Conservation (phyloP, 2,888 invertebrate species). For the Rosalia funebris region DNA sequence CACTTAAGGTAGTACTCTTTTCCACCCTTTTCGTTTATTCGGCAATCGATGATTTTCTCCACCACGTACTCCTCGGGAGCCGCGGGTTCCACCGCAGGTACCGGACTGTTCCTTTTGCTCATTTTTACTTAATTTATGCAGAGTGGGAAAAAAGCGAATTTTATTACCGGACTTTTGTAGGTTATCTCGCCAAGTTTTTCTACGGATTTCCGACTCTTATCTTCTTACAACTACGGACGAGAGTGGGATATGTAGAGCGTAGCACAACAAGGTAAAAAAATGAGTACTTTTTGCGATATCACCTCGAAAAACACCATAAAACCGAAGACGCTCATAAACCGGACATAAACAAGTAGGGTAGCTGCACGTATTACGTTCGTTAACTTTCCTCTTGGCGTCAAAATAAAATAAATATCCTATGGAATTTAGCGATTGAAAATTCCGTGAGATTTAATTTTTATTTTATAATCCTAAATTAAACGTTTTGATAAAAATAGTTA, state of each 20-base stretch:
- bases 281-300: background rate
- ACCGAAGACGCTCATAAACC: conserved; percentile 8
- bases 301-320: background rate
- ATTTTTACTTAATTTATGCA: conserved; percentile 29
- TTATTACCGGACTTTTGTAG: conserved; percentile 16
- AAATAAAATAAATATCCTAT: too few relatives aligned
- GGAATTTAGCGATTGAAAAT: too few relatives aligned
- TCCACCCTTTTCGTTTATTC: conserved; percentile 71
- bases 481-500: too few relatives aligned
- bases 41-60: conserved; percentile 88
- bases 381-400: too few relatives aligned
- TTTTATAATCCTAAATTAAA: too few relatives aligned
- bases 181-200: conserved; percentile 4
- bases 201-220: background rate
- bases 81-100: conserved; percentile 58
- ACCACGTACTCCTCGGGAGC: conserved; percentile 88
- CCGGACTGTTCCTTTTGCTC: conserved; percentile 52
- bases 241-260: background rate
- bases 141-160: background rate
- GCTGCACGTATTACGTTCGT: background rate
- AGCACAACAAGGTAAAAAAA: background rate
- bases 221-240: background rate
- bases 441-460: too few relatives aligned
- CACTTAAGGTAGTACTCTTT: conserved; percentile 72
- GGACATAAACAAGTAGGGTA: conserved; percentile 1